These are phyloP conservation scores for Sus cebifrons DNA, from an alignment of 2,797 vertebrate genomes.

Conservation along the genomic window DNA sequence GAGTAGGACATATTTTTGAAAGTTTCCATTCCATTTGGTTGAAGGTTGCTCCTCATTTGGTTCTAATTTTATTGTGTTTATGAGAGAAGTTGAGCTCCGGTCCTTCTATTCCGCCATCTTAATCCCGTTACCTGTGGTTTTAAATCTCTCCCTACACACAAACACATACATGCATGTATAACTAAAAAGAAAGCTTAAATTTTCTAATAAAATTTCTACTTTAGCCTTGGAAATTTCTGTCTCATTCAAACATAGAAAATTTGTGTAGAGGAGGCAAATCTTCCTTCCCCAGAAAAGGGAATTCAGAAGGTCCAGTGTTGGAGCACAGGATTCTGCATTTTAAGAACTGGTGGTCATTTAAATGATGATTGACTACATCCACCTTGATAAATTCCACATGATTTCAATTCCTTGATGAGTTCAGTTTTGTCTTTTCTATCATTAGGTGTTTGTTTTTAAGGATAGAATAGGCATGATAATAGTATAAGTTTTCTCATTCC, in stretches of 20 bases:
- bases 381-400: background rate
- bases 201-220: conserved; percentile 10
- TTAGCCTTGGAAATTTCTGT: background rate
- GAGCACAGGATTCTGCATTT: background rate
- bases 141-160: background rate
- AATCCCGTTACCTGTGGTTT: background rate
- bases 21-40: no score
- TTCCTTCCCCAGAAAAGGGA: background rate
- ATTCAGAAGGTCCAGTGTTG: background rate
- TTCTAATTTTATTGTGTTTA: no score
- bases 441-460: background rate
- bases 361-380: background rate
- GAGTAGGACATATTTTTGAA: no score
- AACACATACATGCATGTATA: background rate
- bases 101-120: no score
- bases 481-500: background rate
- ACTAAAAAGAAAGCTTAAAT: background rate
- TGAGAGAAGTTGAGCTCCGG: no score
- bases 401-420: background rate
- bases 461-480: background rate
- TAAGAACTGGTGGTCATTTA: background rate
- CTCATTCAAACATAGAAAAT: background rate
- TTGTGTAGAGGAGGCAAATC: background rate
- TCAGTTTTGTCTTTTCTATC: background rate
- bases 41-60: no score